phyloP scores from a whole-genome alignment of 1,140 invertebrate species.

The Drosophila micromelanica region DNA sequence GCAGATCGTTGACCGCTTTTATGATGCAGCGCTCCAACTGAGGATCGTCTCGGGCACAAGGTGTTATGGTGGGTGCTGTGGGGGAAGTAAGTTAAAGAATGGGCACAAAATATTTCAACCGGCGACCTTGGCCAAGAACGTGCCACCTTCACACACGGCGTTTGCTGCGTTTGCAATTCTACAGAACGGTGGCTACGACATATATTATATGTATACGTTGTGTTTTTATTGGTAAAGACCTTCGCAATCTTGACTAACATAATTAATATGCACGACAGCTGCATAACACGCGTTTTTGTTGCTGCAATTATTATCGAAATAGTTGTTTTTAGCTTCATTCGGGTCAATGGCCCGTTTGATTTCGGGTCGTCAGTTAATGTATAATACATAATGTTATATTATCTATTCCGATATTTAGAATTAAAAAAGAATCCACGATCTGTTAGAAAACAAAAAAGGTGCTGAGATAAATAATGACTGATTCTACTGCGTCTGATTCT shows the following conservation, averaged over 20 bases:
- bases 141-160: constrained; percentile 21
- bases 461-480: too few relatives aligned
- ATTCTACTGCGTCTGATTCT: too few relatives aligned
- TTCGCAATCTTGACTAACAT: constrained; percentile 25
- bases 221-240: constrained; percentile 28
- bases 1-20: constrained; percentile 85
- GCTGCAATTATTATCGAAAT: constrained; percentile 18
- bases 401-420: background rate
- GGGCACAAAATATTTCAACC: background rate
- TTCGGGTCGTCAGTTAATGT: background rate
- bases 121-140: constrained; percentile 44
- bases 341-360: constrained; percentile 30
- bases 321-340: constrained; percentile 25
- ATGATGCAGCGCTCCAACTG: constrained; percentile 85
- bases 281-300: constrained; percentile 12
- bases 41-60: constrained; percentile 85
- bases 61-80: constrained; percentile 84
- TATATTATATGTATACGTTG: constrained; percentile 3
- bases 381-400: background rate
- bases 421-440: too few relatives aligned
- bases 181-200: background rate
- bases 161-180: constrained; percentile 48
- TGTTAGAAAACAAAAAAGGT: too few relatives aligned
- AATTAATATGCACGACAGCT: constrained; percentile 55
- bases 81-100: background rate